Evolutionary conservation across 1,140 invertebrate genomes (phyloP), one percentile per base, ranked within the genome.

Genomic region (Drosophila repleta): DNA sequence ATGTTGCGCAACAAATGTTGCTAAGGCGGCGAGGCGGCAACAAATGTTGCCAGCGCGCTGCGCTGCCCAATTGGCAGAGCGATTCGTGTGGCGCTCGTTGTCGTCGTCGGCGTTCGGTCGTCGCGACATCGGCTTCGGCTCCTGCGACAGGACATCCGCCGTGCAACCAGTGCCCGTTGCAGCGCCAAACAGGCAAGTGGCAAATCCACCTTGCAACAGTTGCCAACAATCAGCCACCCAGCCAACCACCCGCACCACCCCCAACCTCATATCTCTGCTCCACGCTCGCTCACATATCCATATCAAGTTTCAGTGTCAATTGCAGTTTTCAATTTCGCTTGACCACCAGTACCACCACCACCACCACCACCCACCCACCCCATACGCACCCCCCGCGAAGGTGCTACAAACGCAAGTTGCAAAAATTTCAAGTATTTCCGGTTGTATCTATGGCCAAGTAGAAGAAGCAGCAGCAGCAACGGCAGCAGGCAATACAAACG

Each of bases 341-440:
- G 29, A 17, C 8, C 24, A 26, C 0, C 6, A 4, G 41, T 41
- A 17, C 8, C 24, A 26, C 0, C 6, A 4, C 24, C 24, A 4
- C 24, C 1, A 8, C 29, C 29, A 8, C 29, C 4, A 6, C 6
- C 7, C 29, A 6, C 35, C 20, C 3, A 7, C 11, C 1, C 5
- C 20, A 29, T 7, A 1, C 26, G 29, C 6, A 0, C 7, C 37
- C 32, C n/a, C 13, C 0, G 10, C 15, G 20, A 43, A 49, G 45
- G 45, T 29, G 63, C 53, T 43, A 52, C 46, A 69, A 63, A 41
- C 39, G 52, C 52, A 43, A 56, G 53, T 37, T 56, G 15, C 35
- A 63, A 51, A 48, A 68, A 88, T 88, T 79, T 69, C 79, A 76
- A 87, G 63, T 61, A 88, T 88, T 88, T 88, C 53, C 64, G 78